Evolutionary conservation across 2,113 vertebrate genomes (phyloP), one percentile per base, ranked within the genome.

Genomic region (Terrapene triunguis): DNA sequence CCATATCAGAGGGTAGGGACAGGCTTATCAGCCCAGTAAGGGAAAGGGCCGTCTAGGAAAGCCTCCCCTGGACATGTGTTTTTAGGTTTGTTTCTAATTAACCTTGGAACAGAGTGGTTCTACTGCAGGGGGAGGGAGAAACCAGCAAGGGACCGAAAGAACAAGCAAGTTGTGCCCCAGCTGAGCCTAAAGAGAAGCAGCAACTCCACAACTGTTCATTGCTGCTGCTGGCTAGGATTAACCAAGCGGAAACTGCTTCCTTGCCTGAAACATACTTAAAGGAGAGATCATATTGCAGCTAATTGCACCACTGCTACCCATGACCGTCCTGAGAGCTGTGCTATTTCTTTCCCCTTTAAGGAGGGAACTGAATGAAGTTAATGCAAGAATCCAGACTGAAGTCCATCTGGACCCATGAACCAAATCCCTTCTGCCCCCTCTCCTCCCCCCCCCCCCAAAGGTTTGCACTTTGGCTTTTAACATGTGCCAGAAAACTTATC

Each of bases 11-110:
- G 89, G 38, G 80, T 87, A 19, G 86, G 90, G 0, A 5, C 12
- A 76, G 8, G 4, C 87, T 95, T 96, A 93, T 96, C 97, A 69
- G 87, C 89, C 3, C 47, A 6, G 47, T 24, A 1, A 62, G 82
- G 92, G 54, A 35, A 22, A 85, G 82, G 69, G 81, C 86, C 13
- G 16, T 17, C 42, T 10, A 19, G 84, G n/a, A 29, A 12, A 22
- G 38, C 4, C 44, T 48, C 22, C 14, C 17, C 19, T 17, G 7
- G 25, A 3, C 42, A 10, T 22, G 27, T 48, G 83, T n/a, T 50
- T 80, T 80, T 80, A n/a, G 2, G 29, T 89, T 22, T 86, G 87
- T 80, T 54, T 2, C 85, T 17, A 2, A 1, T 5, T 32, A 94
- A 42, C 92, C 92, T 86, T 53, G 89, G 92, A 89, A 80, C 78